Percentiles rank a stretch among this genome's conserved stretches.
These are phyloP conservation scores for Notamacropus eugenii DNA, from an alignment of 2,797 vertebrate genomes.

Conservation along the genomic window DNA sequence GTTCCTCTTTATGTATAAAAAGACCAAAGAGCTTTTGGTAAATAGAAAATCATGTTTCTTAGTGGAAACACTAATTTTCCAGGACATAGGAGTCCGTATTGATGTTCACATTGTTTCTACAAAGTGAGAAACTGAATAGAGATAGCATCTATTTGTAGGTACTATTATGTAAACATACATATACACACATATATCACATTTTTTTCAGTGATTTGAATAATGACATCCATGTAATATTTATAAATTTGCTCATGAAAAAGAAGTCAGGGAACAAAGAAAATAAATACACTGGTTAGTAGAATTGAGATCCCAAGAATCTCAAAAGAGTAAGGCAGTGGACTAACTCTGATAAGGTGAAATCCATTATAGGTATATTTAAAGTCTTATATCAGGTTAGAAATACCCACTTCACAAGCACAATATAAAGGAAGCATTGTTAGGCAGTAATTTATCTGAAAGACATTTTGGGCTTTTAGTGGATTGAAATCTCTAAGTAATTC, in stretches of 20 bases:
- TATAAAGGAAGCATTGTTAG: background rate
- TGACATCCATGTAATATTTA: background rate
- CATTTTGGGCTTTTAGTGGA: background rate
- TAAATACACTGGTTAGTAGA: background rate
- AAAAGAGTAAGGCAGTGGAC: background rate
- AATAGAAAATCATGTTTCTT: background rate
- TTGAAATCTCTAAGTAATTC: background rate
- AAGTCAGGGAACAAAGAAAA: background rate
- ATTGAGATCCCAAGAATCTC: background rate
- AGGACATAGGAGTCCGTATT: background rate
- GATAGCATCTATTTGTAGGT: background rate
- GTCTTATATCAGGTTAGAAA: background rate
- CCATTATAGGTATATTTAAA: background rate
- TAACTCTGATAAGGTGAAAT: background rate
- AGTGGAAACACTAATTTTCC: background rate
- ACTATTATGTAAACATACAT: background rate
- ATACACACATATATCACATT: background rate
- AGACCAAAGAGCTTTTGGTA: background rate
- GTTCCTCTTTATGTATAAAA: too few relatives aligned
- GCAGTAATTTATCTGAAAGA: background rate
- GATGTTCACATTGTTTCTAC: background rate
- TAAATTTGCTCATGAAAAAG: background rate
- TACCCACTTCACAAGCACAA: background rate
- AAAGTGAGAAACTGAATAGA: background rate
- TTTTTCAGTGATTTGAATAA: background rate